Percentiles rank a stretch among this genome's conserved stretches.
Conservation (phyloP, 2,888 invertebrate genomes). For the Barypeithes pellucidus region DNA sequence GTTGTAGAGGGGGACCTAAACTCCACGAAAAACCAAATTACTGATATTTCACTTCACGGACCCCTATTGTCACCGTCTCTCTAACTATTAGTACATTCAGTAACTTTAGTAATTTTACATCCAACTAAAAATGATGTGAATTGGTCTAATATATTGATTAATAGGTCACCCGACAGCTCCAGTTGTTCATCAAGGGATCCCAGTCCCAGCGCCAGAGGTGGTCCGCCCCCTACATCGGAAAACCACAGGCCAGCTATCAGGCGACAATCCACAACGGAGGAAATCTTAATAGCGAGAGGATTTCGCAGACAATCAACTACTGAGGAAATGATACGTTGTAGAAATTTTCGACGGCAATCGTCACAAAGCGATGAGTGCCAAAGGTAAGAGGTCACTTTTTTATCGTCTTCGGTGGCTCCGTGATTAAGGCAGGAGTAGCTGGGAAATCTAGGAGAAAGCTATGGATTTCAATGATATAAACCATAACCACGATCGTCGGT, state of each 20-base stretch:
- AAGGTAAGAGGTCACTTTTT: too few relatives aligned
- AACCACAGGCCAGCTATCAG: slow-evolving; percentile 84
- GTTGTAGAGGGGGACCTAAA: too few relatives aligned
- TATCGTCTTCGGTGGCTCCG: too few relatives aligned
- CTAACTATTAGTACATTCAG: too few relatives aligned
- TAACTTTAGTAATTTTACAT: too few relatives aligned
- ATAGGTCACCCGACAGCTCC: slow-evolving; percentile 71
- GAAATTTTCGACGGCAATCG: slow-evolving; percentile 84
- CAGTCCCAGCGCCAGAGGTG: slow-evolving; percentile 81
- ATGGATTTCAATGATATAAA: too few relatives aligned
- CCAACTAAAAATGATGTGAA: not conserved
- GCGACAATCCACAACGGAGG: slow-evolving; percentile 92
- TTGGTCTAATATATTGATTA: slow-evolving; percentile 1
- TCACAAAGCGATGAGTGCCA: slow-evolving; percentile 83
- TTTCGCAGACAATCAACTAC: slow-evolving; percentile 93
- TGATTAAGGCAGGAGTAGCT: too few relatives aligned
- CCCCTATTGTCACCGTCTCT: too few relatives aligned
- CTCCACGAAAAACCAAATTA: too few relatives aligned
- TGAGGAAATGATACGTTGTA: slow-evolving; percentile 93
- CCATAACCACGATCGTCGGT: too few relatives aligned
- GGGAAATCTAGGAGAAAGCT: too few relatives aligned
- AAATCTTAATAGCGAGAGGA: slow-evolving; percentile 91
- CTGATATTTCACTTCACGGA: too few relatives aligned
- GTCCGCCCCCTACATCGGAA: slow-evolving; percentile 71
- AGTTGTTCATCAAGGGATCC: slow-evolving; percentile 90